Evolutionary conservation across 1,140 invertebrate genomes (phyloP).

Genomic region (Panagrolaimus sp.): DNA sequence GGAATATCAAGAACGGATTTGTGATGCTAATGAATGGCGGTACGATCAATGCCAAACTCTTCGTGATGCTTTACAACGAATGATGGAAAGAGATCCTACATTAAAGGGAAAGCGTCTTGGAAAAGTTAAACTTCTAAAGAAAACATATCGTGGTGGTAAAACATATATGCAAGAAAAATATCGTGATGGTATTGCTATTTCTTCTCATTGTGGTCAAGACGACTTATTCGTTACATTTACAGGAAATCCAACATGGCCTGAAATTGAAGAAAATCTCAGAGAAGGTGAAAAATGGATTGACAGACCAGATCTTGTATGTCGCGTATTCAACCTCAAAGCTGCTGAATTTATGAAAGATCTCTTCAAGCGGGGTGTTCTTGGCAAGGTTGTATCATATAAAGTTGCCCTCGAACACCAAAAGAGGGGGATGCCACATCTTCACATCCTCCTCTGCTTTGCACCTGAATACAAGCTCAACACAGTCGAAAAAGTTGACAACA

Average conservation of each 20-base stretch:
- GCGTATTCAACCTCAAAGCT: background rate
- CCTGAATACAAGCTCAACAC: background rate
- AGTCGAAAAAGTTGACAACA: background rate
- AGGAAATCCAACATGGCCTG: background rate
- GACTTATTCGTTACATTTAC: background rate
- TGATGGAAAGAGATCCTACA: background rate
- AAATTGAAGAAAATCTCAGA: background rate
- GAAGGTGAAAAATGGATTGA: background rate
- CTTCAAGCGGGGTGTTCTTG: background rate
- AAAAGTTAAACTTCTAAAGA: background rate
- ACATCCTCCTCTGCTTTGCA: background rate
- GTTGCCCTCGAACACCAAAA: background rate
- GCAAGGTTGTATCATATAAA: background rate
- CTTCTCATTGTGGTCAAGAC: background rate
- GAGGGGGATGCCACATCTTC: background rate
- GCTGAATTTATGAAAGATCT: background rate
- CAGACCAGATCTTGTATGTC: background rate
- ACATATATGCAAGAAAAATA: background rate
- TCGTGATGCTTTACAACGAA: background rate
- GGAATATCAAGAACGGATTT: background rate
- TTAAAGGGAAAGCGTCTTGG: background rate
- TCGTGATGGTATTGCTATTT: background rate
- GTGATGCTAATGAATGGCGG: background rate
- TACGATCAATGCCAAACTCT: background rate
- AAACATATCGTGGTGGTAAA: background rate